A percentile compares a stretch with the other conserved stretches of the same genome.
Conservation (phyloP, 1,140 invertebrate genomes). For the Rhopalosiphum padi region DNA sequence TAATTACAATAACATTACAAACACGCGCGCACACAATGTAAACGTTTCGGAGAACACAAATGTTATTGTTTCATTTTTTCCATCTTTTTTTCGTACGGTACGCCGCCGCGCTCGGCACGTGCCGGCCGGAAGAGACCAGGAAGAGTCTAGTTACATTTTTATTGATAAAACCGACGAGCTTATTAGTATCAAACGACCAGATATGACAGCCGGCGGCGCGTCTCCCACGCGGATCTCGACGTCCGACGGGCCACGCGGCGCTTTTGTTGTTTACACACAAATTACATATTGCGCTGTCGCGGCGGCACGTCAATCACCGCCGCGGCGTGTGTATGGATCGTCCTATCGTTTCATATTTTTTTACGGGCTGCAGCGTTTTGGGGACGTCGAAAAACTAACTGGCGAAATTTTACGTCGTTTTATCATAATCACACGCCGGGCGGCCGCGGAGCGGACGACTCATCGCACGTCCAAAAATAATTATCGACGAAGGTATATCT, state of each 20-base stretch:
- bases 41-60: neutral
- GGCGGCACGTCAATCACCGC: neutral
- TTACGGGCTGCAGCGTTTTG: neutral
- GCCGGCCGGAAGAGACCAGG: neutral
- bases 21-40: neutral
- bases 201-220: neutral
- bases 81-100: neutral
- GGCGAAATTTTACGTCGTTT: neutral
- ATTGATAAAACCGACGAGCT: slow-evolving; percentile 10
- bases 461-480: too few species aligned
- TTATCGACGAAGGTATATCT: too few species aligned
- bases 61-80: slow-evolving; percentile 7
- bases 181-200: slow-evolving; percentile 35
- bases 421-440: neutral
- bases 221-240: slow-evolving; percentile 19
- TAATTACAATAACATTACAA: slow-evolving; percentile 25
- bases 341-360: neutral
- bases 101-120: neutral
- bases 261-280: neutral
- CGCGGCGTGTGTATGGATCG: too few species aligned
- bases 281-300: neutral
- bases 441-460: neutral
- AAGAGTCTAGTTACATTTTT: slow-evolving; percentile 33
- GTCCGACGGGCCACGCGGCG: neutral
- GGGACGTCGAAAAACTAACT: neutral